A percentile compares a stretch with the other conserved stretches of the same genome.
These are phyloP conservation scores for Eriosoma lanigerum DNA, from an alignment of 1,140 invertebrate species.

Conservation along the genomic window DNA sequence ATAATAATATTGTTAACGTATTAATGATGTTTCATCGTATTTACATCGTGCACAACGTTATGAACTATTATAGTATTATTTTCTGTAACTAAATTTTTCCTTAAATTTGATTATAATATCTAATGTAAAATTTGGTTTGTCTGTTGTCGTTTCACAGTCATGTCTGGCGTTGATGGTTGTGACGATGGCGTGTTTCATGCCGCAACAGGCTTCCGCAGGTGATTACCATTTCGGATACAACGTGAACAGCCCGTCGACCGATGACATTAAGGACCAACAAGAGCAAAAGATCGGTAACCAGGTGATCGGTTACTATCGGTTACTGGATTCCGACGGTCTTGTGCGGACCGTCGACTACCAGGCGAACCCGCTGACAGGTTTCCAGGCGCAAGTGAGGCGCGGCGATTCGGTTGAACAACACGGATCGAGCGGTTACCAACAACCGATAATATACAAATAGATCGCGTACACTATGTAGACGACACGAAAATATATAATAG, in stretches of 20 bases:
- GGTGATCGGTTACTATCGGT: background rate
- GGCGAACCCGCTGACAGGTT: slow-evolving; percentile 6
- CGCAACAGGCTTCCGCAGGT: background rate
- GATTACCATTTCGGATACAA: background rate
- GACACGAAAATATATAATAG: no score
- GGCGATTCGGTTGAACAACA: no score
- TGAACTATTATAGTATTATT: no score
- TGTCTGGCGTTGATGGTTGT: background rate
- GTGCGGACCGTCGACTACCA: background rate
- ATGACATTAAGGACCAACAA: background rate
- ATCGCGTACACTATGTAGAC: no score
- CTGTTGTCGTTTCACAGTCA: background rate
- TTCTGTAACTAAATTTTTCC: no score
- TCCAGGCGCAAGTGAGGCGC: background rate
- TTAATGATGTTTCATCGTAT: no score
- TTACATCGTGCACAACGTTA: no score
- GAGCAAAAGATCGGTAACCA: background rate
- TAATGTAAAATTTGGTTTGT: no score
- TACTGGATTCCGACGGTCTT: background rate
- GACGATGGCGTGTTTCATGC: background rate
- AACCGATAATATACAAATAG: no score
- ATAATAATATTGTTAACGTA: no score
- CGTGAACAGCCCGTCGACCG: background rate
- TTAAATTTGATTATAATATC: no score
- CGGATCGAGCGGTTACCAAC: no score